Evolutionary conservation across 1,140 invertebrate genomes (phyloP).

Genomic region (Temnothorax nylanderi): DNA sequence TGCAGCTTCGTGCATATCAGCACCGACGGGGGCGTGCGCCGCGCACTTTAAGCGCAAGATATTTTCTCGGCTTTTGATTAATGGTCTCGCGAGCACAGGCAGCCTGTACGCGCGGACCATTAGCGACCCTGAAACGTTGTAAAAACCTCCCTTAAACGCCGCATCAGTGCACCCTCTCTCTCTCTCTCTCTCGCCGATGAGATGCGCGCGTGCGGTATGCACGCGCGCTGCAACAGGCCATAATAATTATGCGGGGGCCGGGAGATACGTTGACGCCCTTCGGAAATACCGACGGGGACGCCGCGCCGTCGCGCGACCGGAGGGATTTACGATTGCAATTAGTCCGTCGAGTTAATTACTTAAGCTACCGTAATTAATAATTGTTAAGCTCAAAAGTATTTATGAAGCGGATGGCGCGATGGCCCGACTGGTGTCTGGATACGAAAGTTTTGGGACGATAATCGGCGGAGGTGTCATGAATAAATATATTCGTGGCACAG

Average conservation of each 20-base stretch:
- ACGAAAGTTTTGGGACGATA: conserved; percentile 29
- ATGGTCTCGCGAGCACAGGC: conserved; percentile 55
- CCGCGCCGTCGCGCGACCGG: conserved; percentile 19
- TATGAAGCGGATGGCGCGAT: background rate
- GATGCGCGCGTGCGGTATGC: conserved; percentile 23
- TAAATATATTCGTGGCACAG: background rate
- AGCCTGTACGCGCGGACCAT: conserved; percentile 53
- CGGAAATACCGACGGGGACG: conserved; percentile 38
- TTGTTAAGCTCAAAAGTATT: conserved; percentile 47
- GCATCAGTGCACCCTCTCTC: conserved; percentile 19
- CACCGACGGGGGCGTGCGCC: conserved; percentile 16
- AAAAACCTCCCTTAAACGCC: conserved; percentile 53
- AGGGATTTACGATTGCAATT: conserved; percentile 58
- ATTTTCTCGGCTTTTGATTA: conserved; percentile 72
- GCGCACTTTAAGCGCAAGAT: conserved; percentile 66
- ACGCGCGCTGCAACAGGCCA: conserved; percentile 50
- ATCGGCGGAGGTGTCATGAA: background rate
- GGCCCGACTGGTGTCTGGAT: background rate
- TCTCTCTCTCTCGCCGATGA: conserved; percentile 7
- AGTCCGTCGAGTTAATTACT: conserved; percentile 50
- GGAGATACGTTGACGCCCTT: conserved; percentile 25
- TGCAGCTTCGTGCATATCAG: conserved; percentile 62
- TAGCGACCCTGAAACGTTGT: conserved; percentile 56
- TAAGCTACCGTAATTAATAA: conserved; percentile 55
- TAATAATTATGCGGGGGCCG: conserved; percentile 44